Evolutionary conservation across 2,797 vertebrate genomes (phyloP).

Genomic region (Vireo griseus): DNA sequence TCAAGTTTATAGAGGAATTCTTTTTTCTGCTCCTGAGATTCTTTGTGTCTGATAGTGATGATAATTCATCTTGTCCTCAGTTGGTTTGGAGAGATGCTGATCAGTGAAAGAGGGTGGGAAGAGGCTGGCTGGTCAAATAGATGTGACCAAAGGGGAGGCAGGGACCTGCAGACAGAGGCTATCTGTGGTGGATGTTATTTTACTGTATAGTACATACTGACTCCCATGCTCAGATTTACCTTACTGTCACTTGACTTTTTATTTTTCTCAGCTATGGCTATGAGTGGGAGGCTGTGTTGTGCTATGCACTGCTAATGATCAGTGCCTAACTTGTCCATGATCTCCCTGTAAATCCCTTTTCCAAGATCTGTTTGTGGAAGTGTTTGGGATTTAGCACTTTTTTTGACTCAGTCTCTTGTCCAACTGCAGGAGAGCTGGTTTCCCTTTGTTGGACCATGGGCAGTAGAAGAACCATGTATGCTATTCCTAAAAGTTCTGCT

Average conservation of each 20-base stretch:
- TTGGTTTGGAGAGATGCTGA: background rate
- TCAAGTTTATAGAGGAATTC: background rate
- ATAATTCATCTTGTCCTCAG: background rate
- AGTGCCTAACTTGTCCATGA: background rate
- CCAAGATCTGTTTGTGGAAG: background rate
- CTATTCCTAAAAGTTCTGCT: background rate
- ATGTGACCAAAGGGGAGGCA: background rate
- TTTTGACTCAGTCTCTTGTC: background rate
- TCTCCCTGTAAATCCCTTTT: background rate
- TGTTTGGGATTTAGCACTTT: background rate
- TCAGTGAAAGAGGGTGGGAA: background rate
- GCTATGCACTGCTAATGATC: rapidly evolving
- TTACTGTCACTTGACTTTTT: background rate
- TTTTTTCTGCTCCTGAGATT: background rate
- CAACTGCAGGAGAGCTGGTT: background rate
- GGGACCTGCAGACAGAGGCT: background rate
- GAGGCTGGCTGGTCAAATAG: background rate
- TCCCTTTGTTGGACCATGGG: background rate
- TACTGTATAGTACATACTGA: background rate
- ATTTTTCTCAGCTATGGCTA: background rate
- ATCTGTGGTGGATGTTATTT: background rate
- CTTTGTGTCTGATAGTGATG: background rate
- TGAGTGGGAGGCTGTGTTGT: background rate
- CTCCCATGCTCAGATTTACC: background rate
- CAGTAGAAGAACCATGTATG: background rate